These are phyloP conservation scores for Drosophila busckii DNA, from an alignment of 1,140 invertebrate species.

Conservation along the genomic window DNA sequence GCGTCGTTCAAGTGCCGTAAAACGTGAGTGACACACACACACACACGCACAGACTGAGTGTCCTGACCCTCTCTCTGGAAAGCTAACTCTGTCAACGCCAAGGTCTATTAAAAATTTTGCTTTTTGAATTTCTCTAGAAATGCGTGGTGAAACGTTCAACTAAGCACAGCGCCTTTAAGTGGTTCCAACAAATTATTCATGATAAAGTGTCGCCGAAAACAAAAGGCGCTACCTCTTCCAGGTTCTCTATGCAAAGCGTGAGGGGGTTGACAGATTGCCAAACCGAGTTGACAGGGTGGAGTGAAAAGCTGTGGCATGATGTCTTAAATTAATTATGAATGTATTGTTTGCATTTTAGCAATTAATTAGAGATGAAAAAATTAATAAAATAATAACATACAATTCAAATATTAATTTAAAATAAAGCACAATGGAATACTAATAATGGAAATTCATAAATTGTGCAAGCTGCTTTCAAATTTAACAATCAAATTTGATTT, in stretches of 20 bases:
- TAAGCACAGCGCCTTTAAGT: conserved; percentile 50
- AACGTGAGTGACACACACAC: conserved; percentile 61
- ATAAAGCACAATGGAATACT: no score
- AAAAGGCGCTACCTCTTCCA: no score
- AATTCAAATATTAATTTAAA: no score
- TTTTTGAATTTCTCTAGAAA: conserved; percentile 70
- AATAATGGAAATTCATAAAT: no score
- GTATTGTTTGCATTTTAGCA: no score
- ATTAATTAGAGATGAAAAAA: no score
- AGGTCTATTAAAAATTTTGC: conserved; percentile 70
- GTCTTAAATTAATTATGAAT: no score
- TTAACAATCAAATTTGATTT: no score
- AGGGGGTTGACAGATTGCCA: conserved; percentile 20
- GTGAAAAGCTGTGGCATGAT: no score
- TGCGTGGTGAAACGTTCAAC: conserved; percentile 55
- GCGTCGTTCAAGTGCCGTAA: conserved; percentile 75
- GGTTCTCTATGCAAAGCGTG: no score
- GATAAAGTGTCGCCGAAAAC: conserved; percentile 45
- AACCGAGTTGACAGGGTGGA: background rate
- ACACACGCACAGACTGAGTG: conserved; percentile 9
- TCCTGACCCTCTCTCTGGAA: background rate
- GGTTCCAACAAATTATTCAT: conserved; percentile 72
- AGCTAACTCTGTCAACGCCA: conserved; percentile 10
- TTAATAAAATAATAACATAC: no score
- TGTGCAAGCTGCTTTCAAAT: no score